Base-by-base conservation (phyloP, 2,888 invertebrate genomes). In the Dysmachus trigonus region DNA sequence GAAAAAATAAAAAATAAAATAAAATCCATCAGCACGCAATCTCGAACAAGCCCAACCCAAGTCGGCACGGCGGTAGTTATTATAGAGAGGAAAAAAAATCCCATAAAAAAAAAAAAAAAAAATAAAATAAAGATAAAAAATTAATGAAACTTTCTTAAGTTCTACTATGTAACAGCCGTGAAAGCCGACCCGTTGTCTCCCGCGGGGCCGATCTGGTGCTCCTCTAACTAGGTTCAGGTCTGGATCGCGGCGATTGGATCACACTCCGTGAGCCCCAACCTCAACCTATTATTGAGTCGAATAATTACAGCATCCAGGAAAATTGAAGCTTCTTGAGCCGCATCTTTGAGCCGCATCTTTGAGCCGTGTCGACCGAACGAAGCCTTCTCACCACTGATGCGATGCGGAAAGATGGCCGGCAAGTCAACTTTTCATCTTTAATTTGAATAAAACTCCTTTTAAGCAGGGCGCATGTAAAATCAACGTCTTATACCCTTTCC, bases 141-240 rank as follows among this genome's bases (percentile, higher is more conserved):
- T 35, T 47, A 77, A 77, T 76, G 76, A 76, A 76, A 76, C 76
- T 76, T 76, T 76, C 35, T 35, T 76, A 76, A 76, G 38, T 76
- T 76, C 76, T 76, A 76, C n/a, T n/a, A n/a, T n/a, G n/a, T n/a
- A 35, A 47, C 33, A 22, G 31, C 38, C 31, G 76, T 35, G 38
- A 76, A 76, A 76, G 76, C 38, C 76, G 76, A 76, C 10, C 33
- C 38, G 33, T 8, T 38, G 41, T 76, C 76, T 77, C 77, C 30
- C 47, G 47, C 41, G n/a, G 77, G 22, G 41, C 15, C 10, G 62
- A 77, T 27, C 8, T 8, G 62, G 27, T 2, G 18, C 27, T 22
- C n/a, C 62, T 30, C 27, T 47, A 47, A 47, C 77, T 77, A 77
- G 77, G 30, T 51, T 35, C 15, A 51, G 8, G 76, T 77, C 38